These are phyloP conservation scores for Ryuthela nishihirai DNA, from an alignment of 2,888 invertebrate species.

Conservation along the genomic window DNA sequence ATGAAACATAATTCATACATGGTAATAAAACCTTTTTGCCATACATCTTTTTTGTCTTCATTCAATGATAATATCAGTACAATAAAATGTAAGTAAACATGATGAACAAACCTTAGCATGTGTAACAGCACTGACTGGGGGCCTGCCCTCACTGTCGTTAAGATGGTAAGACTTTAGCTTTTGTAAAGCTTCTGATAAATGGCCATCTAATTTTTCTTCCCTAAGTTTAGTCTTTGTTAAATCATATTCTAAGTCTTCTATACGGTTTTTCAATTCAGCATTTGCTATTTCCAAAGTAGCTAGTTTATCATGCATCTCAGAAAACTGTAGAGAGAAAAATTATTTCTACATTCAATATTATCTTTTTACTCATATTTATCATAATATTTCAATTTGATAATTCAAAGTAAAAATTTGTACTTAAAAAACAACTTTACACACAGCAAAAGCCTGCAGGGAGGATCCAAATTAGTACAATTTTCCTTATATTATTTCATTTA, in stretches of 20 bases:
- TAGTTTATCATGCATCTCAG: constrained; percentile 80
- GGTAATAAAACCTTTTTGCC: too few relatives aligned
- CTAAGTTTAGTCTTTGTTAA: constrained; percentile 68
- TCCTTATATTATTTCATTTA: too few relatives aligned
- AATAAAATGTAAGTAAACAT: constrained; percentile 5
- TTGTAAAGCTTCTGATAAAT: constrained; percentile 86
- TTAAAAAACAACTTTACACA: too few relatives aligned
- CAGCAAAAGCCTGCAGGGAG: too few relatives aligned
- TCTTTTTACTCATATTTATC: too few relatives aligned
- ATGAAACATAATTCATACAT: too few relatives aligned
- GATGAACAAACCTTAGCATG: constrained; percentile 34
- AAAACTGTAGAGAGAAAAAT: constrained; percentile 58
- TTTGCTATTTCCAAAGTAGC: constrained; percentile 90
- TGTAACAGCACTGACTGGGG: constrained; percentile 33
- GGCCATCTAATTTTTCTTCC: constrained; percentile 88
- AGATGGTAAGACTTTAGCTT: constrained; percentile 66
- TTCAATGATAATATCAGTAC: not conserved
- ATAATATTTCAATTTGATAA: too few relatives aligned
- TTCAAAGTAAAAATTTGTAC: too few relatives aligned
- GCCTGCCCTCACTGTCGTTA: constrained; percentile 46
- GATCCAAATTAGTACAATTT: too few relatives aligned
- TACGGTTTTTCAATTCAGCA: constrained; percentile 90
- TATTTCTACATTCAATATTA: too few relatives aligned
- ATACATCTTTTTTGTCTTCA: too few relatives aligned
- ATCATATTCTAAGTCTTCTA: constrained; percentile 93